A percentile compares a stretch with the other conserved stretches of the same genome.
phyloP scores from a whole-genome alignment of 2,888 invertebrate species.

The Colletes collaris region DNA sequence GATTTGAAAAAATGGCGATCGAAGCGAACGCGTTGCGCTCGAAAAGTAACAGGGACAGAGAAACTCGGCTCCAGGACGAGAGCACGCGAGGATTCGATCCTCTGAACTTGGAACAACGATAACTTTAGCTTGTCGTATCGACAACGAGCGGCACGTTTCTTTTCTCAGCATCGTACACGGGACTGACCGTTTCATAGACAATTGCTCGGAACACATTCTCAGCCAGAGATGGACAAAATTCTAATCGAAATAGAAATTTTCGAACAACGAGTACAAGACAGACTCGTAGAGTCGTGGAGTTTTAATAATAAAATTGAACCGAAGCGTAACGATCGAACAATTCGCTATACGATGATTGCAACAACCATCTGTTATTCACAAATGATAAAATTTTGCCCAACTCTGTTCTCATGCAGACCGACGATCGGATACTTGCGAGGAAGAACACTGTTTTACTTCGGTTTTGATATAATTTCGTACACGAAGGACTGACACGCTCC shows the following conservation, averaged over 20 bases:
- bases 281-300: too few relatives aligned
- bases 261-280: too few relatives aligned
- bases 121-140: constrained; percentile 28
- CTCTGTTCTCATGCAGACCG: constrained; percentile 32
- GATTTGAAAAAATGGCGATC: constrained; percentile 1
- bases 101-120: constrained; percentile 65
- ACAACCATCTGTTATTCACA: too few relatives aligned
- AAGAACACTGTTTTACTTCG: too few relatives aligned
- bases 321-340: too few relatives aligned
- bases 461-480: too few relatives aligned
- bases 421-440: constrained; percentile 45
- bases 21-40: not conserved
- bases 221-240: too few relatives aligned
- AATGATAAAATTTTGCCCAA: too few relatives aligned
- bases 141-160: constrained; percentile 43
- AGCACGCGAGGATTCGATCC: constrained; percentile 45
- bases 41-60: constrained; percentile 13
- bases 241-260: too few relatives aligned
- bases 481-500: too few relatives aligned
- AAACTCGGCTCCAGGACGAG: constrained; percentile 6
- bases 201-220: constrained; percentile 55
- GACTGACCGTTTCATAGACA: constrained; percentile 56
- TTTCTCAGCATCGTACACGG: constrained; percentile 51
- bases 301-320: too few relatives aligned
- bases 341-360: too few relatives aligned